Base-by-base conservation (phyloP, 2,888 invertebrate genomes). In the Actias luna region DNA sequence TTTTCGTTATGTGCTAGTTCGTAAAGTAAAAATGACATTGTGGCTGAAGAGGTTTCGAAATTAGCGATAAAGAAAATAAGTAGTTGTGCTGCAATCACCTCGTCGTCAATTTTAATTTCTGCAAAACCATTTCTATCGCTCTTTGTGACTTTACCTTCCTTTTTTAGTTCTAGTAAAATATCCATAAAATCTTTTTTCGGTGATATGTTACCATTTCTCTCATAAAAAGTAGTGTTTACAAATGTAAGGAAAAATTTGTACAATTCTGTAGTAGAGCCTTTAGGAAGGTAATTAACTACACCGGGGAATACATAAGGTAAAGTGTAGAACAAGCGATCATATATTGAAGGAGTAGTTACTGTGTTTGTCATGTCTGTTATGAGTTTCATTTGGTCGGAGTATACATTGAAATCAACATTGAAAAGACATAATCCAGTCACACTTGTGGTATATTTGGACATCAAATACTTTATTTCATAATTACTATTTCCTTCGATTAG, bases 41-140 rank as follows among this genome's bases (percentile, higher is more conserved):
- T 74, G 0, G 81, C 77, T 25, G 87, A 80, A 0, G 87, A 85
- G 0, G 88, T 86, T 66, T 87, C 88, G 62, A 84, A 86, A 0
- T 88, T 88, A 14, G 87, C 88, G 1, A 76, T 75, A 63, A 80
- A 83, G 64, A 83, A 82, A 5, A 78, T 67, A 35, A 82, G 74
- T 1, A 78, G 77, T 62, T 83, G 81, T 0, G 80, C 81, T 4
- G 79, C 74, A 55, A 84, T 73, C 14, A 80, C 25, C 5, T 71
- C 66, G 33, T 80, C 77, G 25, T 80, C 77, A 0, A 84, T 66
- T 42, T 77, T 77, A 14, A 83, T 60, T 66, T 83, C 80, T 0
- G 74, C 71, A 7, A 72, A 69, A 0, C 76, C 78, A 12, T 67
- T 60, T 10, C 65, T 69, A 58, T 66, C 65, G 31, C 62, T 61